Conservation (phyloP, 2,797 vertebrate genomes). For the Acanthornis magna region DNA sequence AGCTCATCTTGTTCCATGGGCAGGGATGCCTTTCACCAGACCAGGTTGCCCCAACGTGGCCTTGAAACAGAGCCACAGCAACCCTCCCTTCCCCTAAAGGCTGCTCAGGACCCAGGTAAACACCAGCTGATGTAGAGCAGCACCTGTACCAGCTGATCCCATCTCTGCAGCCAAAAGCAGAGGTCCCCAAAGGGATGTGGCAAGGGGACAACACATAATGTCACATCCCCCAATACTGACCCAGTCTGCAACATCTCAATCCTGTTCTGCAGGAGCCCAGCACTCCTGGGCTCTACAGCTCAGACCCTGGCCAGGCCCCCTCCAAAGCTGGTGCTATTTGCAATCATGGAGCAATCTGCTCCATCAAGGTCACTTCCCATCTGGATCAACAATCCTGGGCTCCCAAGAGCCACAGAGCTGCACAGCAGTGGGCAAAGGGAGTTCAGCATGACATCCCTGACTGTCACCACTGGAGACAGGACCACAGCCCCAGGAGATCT, state of each 20-base stretch:
- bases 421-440: not conserved
- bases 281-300: not conserved
- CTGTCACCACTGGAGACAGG: not conserved
- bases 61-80: not conserved
- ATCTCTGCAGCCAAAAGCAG: not conserved
- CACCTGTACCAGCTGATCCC: not conserved
- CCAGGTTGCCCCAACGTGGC: not conserved
- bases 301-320: not conserved
- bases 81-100: not conserved
- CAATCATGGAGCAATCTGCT: not conserved
- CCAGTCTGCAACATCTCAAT: not conserved
- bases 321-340: not conserved
- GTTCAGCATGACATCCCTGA: not conserved
- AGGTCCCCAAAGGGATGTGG: not conserved
- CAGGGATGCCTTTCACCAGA: not conserved
- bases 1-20: not conserved
- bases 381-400: not conserved
- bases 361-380: not conserved
- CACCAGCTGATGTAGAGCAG: not conserved
- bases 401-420: not conserved
- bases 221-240: not conserved
- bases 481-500: not conserved
- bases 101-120: not conserved
- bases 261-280: not conserved
- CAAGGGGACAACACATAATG: not conserved